Base-by-base conservation (phyloP, 2,797 vertebrate genomes). In the Diplodus sargus region DNA sequence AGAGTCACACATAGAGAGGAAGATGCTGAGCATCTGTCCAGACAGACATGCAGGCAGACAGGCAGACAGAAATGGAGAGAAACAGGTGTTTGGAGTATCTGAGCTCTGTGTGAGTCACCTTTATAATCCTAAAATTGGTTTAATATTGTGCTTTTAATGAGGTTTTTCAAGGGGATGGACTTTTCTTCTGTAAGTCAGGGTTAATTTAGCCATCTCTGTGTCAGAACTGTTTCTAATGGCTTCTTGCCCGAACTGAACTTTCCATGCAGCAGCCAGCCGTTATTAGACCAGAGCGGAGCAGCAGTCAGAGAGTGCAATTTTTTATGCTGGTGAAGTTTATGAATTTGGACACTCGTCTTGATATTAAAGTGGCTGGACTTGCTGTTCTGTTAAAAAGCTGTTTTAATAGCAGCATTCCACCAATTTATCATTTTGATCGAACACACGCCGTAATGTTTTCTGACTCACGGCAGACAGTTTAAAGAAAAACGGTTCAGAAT, bases 61-160 rank as follows among this genome's bases (percentile, higher is more conserved):
- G 56, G 10, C 17, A 66, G 75, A 28, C 25, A 71, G 71, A 53
- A 53, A 23, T 10, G 4, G 10, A 12, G 39, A 58, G 42, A 18
- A 65, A 65, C 22, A 82, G n/a, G 34, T 66, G 42, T 73, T 28
- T 18, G 22, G 60, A 72, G 56, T 68, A 47, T 73, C 74, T 73
- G 47, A 76, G 11, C 42, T 72, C 53, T 30, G 17, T 59, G 51
- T 65, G 68, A 80, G 51, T 74, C 52, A 62, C 77, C 16, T 39
- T 58, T 68, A 78, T 82, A 42, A 81, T 68, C 62, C 53, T 69
- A 17, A 79, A 81, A 64, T 54, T 77, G 30, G 49, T 68, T 79
- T 88, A 60, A 23, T 63, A 47, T 78, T 75, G 62, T 74, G 53
- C 56, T 61, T 56, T 66, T 57, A 72, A 66, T 75, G 17, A 23